Conservation (phyloP, 1,140 invertebrate species). For the Caenorhabditis tropicalis region DNA sequence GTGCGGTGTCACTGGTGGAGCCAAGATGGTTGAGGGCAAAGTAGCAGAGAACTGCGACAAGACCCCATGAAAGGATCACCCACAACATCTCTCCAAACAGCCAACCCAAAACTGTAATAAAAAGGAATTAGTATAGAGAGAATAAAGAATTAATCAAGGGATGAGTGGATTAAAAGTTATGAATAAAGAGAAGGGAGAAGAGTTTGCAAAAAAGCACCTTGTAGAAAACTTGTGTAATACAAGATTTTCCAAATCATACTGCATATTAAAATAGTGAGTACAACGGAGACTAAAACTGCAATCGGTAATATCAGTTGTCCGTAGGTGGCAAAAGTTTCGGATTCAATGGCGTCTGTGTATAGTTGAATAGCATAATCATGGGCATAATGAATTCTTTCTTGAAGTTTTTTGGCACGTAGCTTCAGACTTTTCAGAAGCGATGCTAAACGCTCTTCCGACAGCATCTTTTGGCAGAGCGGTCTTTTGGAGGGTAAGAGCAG, state of each 20-base stretch:
- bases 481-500: constrained; percentile 4
- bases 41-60: constrained; percentile 58
- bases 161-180: too few species aligned
- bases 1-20: neutral
- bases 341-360: neutral
- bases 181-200: neutral
- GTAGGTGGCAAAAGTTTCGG: constrained; percentile 3
- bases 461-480: neutral
- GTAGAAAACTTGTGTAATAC: neutral
- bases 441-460: constrained; percentile 2
- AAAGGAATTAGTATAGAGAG: neutral
- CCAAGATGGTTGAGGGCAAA: constrained; percentile 59
- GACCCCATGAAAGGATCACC: constrained; percentile 58
- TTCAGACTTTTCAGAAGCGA: constrained; percentile 25
- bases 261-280: constrained; percentile 8
- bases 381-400: neutral
- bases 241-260: neutral
- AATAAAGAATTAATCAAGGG: too few species aligned
- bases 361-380: constrained; percentile 22
- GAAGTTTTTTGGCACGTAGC: neutral
- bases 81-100: constrained; percentile 53
- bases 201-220: neutral
- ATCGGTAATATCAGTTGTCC: neutral
- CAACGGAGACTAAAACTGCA: neutral
- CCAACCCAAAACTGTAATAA: constrained; percentile 30